These are phyloP conservation scores for Drosophila emarginata DNA, from an alignment of 2,888 invertebrate genomes.

Conservation along the genomic window DNA sequence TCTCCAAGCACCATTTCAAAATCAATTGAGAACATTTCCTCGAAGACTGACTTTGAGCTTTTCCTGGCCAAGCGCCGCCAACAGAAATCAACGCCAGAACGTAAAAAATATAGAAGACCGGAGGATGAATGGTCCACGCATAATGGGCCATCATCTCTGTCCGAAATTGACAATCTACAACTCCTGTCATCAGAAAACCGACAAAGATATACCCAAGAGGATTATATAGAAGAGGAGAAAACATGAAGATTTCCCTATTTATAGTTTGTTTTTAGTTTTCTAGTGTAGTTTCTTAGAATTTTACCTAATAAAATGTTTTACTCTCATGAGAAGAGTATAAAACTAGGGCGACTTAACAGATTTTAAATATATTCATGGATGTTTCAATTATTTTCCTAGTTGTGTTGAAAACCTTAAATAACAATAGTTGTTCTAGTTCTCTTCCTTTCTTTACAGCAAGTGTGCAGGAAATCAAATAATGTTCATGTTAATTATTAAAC, in stretches of 20 bases:
- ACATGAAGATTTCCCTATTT: neutral
- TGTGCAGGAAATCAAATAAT: too few species aligned
- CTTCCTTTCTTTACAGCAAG: too few species aligned
- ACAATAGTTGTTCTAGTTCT: too few species aligned
- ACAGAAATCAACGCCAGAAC: constrained; percentile 60
- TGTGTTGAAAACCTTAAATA: too few species aligned
- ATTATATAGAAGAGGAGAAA: neutral
- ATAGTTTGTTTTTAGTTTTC: too few species aligned
- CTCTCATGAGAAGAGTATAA: too few species aligned
- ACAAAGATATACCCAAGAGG: neutral
- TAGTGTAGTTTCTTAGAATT: too few species aligned
- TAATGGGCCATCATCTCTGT: neutral
- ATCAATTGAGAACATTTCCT: constrained; percentile 5
- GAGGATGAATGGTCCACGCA: constrained; percentile 12
- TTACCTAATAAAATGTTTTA: too few species aligned
- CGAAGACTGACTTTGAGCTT: constrained; percentile 45
- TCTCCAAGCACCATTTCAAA: neutral
- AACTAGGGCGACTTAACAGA: too few species aligned
- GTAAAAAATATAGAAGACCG: constrained; percentile 56
- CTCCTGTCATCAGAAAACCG: neutral
- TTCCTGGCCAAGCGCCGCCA: constrained; percentile 63
- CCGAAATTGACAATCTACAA: neutral
- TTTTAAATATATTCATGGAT: too few species aligned
- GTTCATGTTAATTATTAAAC: too few species aligned
- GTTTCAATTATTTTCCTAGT: too few species aligned